Evolutionary conservation across 2,888 invertebrate genomes (phyloP), one percentile per base, ranked within the genome.

Genomic region (Electrophaes corylata): DNA sequence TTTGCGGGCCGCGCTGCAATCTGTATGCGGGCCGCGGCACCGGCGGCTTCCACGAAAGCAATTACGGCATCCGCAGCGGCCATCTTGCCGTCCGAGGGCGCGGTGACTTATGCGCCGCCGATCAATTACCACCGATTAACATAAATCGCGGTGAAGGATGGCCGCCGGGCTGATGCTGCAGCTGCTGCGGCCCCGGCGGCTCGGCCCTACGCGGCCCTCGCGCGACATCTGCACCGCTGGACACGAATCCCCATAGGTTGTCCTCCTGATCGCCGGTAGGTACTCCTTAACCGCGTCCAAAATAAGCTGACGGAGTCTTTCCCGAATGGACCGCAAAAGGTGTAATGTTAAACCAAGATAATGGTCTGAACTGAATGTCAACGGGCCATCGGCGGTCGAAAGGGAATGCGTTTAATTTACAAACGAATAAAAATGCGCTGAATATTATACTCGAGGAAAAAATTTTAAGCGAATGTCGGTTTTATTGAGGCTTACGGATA

Each of bases 61-160:
- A 89, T 90, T 90, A 90, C 81, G 73, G 86, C 87, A 81, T 83
- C 87, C 86, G 86, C 77, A 75, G 83, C 86, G 81, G 89, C 89
- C 89, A 89, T 89, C 81, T 88, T 89, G 86, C 64, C 61, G 62
- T 58, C 51, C 55, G 62, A 45, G 54, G 60, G 39, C 64, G 20
- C 69, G 63, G 78, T 75, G 78, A 75, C 78, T 75, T 57, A 58
- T 58, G 62, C 76, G 75, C 72, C 75, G 66, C 71, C 70, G 66
- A 67, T 69, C 83, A 79, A 84, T 86, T 82, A 85, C 74, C 76
- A 68, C 71, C 84, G 76, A 84, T 86, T 81, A 84, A 79, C 82
- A 80, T 77, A 77, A 77, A 76, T 66, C 69, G 65, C 66, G 55
- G 63, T 62, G 61, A 44, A 41, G 56, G 53, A 60, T 64, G 65